Percentiles rank a stretch among this genome's conserved stretches.
Evolutionary conservation across 35 echinoderm and acorn worm genomes (phyloP).

Genomic region (Hemicentrotus pulcherrimus): DNA sequence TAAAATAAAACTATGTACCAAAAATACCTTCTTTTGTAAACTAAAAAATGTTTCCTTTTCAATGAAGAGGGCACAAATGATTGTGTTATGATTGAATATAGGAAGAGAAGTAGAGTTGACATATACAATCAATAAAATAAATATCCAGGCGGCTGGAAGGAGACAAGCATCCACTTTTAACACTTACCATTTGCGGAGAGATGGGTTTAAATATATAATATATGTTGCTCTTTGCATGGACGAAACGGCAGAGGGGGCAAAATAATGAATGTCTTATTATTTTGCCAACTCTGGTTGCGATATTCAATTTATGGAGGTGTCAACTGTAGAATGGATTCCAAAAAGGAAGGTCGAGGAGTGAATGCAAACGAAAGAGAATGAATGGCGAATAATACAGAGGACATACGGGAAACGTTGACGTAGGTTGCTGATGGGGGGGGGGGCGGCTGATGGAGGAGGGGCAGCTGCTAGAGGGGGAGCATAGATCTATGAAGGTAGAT

Average conservation of each 20-base stretch:
- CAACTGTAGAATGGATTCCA: not conserved
- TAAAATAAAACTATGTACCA: not conserved
- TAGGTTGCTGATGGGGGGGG: not conserved
- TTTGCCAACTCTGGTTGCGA: conserved; percentile 6
- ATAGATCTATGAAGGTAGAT: not conserved
- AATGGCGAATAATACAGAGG: not conserved
- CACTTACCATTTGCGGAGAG: not conserved
- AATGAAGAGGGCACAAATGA: no score
- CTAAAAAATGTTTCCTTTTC: no score
- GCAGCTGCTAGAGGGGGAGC: not conserved
- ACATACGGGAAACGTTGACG: not conserved
- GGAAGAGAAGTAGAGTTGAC: not conserved
- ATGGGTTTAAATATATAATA: conserved; percentile 1
- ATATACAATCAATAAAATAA: not conserved
- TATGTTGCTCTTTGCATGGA: not conserved
- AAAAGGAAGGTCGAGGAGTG: not conserved
- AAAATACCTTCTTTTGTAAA: not conserved
- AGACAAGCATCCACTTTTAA: not conserved
- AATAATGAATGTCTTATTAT: conserved; percentile 38
- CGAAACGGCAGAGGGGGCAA: not conserved
- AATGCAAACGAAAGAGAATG: not conserved
- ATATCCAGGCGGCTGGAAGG: not conserved
- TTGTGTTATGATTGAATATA: no score
- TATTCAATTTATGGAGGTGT: conserved; percentile 44
- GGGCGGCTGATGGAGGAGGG: not conserved